Evolutionary conservation across 2,113 vertebrate genomes (phyloP), one percentile per base, ranked within the genome.

Genomic region (Jaculus jaculus): DNA sequence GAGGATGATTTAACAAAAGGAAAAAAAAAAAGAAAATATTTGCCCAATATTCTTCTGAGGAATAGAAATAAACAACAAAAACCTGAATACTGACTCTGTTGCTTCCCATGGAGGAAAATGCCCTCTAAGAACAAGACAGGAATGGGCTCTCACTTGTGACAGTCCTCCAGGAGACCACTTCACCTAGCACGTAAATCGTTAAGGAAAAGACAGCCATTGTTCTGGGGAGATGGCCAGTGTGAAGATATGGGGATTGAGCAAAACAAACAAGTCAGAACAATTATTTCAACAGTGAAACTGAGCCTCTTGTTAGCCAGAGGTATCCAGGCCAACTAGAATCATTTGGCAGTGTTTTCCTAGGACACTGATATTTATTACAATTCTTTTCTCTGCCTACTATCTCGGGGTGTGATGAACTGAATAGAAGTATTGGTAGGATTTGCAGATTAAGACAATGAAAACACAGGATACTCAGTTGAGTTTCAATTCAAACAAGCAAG

Each of bases 381-480:
- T 71, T 30, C 15, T 82, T 91, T 89, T 77, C 39, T 81, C 68
- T 58, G 20, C 37, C 66, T 74, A 37, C 18, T 58, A 17, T 61
- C 23, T 79, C 69, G 7, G 8, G 0, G n/a, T 34, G 24, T 8
- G 32, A 78, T 34, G 9, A 51, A 47, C 47, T 87, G 37, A 21
- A 34, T 61, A 4, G 42, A 23, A 47, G 28, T 47, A 42, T 69
- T 82, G n/a, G 34, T 23, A 73, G 13, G 0, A 16, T 82, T 79
- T 32, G 23, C 60, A 95, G 51, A 84, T 68, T 81, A 87, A 87
- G 39, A 34, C 85, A 92, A 82, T 28, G 26, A 80, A 94, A 96
- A 54, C 23, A 66, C 30, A 87, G 32, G 71, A 58, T 30, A 7
- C 47, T 75, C 4, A 12, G 81, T 69, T 94, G 82, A 95, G 87